Percentiles rank a stretch among this genome's conserved stretches.
These are phyloP conservation scores for Argyrosomus japonicus DNA, from an alignment of 2,113 vertebrate species.

Conservation along the genomic window DNA sequence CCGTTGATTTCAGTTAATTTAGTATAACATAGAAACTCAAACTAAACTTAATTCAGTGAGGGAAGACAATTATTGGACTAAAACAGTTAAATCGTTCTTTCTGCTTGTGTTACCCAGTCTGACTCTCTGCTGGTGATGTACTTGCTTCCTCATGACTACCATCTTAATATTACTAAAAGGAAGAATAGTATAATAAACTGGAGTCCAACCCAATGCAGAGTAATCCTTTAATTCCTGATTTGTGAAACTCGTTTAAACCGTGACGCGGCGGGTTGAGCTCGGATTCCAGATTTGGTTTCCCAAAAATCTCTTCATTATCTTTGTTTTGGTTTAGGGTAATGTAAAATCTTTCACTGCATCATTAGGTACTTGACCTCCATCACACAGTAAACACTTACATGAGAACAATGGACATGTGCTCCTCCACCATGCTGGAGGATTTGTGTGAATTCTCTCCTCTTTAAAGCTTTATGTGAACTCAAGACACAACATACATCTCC, in stretches of 20 bases:
- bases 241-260: neutral
- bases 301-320: too few relatives aligned
- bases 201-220: neutral
- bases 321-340: slow-evolving; percentile 25
- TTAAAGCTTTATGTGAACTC: slow-evolving; percentile 37
- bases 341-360: slow-evolving; percentile 34
- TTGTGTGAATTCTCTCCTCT: slow-evolving; percentile 34
- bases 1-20: too few relatives aligned
- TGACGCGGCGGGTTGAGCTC: neutral
- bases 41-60: too few relatives aligned
- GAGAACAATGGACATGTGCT: neutral
- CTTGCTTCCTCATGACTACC: too few relatives aligned
- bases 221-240: neutral
- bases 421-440: slow-evolving; percentile 19
- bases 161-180: too few relatives aligned
- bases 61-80: too few relatives aligned
- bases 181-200: too few relatives aligned
- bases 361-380: too few relatives aligned
- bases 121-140: too few relatives aligned
- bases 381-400: slow-evolving; percentile 33
- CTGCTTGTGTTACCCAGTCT: too few relatives aligned
- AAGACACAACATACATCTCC: slow-evolving; percentile 21
- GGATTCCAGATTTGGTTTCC: neutral
- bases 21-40: too few relatives aligned
- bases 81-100: too few relatives aligned